Base-by-base conservation (phyloP, 2,797 vertebrate genomes). In the Luscinia megarhynchos region DNA sequence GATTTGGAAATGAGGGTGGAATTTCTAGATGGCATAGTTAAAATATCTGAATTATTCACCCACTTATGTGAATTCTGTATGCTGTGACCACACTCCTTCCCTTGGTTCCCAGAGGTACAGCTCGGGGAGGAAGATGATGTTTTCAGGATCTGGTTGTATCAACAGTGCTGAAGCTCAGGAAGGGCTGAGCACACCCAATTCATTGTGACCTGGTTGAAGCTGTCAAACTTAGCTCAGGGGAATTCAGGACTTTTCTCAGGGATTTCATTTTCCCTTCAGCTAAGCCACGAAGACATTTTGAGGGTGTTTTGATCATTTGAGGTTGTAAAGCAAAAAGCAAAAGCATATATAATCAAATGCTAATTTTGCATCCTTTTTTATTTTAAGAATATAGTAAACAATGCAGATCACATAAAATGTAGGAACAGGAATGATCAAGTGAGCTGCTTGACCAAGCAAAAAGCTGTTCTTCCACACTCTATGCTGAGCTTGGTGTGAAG, bases 271-370 rank as follows among this genome's bases (percentile, higher is more conserved):
- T n/a, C 10, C 12, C 22, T 86, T 84, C 7, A 23, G 38, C 30
- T 29, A 67, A 75, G 1, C 3, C 32, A 51, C 9, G 10, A 64
- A 40, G 11, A 6, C 3, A 5, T 4, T 70, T 70, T 32, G 62
- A 59, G 23, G 2, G 15, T 57, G 24, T 32, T 27, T 15, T 51
- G 43, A 50, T 58, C 32, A 40, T 54, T 46, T 38, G 19, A 30
- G 2, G 1, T 55, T n/a, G 3, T 17, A 9, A 84, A 80, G 15
- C 6, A 67, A 38, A 69, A 64, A 12, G 0, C 1, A 14, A 27
- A 63, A 32, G 1, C 9, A 34, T n/a, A 34, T 68, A n/a, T 26
- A 53, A 36, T 38, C 19, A 62, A 66, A 10, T 46, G 6, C 3
- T 78, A 12, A n/a, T 70, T 69, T 81, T 64, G 5, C 7, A 57